Evolutionary conservation across 2,888 invertebrate species (phyloP).

Genomic region (Caenorhabditis macrosperma): DNA sequence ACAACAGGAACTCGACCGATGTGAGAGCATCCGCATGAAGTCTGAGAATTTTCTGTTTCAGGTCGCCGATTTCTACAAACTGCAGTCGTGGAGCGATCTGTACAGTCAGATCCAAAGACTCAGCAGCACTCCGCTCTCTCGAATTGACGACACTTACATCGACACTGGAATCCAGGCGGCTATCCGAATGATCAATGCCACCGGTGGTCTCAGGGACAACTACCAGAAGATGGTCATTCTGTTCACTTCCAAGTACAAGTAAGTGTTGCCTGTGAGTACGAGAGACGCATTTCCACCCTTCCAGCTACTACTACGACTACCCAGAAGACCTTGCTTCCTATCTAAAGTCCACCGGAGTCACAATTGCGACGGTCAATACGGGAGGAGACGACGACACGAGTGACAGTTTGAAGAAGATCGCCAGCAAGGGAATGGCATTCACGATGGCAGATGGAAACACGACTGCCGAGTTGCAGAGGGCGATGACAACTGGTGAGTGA

Average conservation of each 20-base stretch:
- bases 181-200: constrained; percentile 37
- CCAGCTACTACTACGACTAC: constrained; percentile 22
- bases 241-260: constrained; percentile 40
- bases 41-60: not conserved
- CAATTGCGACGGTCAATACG: constrained; percentile 35
- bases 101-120: constrained; percentile 22
- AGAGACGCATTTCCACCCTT: no score
- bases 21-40: no score
- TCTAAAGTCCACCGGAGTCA: constrained; percentile 23
- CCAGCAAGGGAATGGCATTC: constrained; percentile 33
- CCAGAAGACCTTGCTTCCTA: constrained; percentile 10
- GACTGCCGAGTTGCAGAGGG: constrained; percentile 17
- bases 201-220: constrained; percentile 22
- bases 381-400: constrained; percentile 30
- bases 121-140: constrained; percentile 17
- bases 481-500: constrained; percentile 17
- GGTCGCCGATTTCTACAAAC: constrained; percentile 44
- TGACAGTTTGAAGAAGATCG: constrained; percentile 9
- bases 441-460: constrained; percentile 35
- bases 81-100: constrained; percentile 26
- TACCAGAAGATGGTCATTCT: constrained; percentile 32
- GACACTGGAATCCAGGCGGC: constrained; percentile 28
- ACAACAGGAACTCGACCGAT: constrained; percentile 43
- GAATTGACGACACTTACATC: not conserved
- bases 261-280: no score